A percentile compares a stretch with the other conserved stretches of the same genome.
Evolutionary conservation across 2,888 invertebrate genomes (phyloP).

Genomic region (Lasioglossum marginatum): DNA sequence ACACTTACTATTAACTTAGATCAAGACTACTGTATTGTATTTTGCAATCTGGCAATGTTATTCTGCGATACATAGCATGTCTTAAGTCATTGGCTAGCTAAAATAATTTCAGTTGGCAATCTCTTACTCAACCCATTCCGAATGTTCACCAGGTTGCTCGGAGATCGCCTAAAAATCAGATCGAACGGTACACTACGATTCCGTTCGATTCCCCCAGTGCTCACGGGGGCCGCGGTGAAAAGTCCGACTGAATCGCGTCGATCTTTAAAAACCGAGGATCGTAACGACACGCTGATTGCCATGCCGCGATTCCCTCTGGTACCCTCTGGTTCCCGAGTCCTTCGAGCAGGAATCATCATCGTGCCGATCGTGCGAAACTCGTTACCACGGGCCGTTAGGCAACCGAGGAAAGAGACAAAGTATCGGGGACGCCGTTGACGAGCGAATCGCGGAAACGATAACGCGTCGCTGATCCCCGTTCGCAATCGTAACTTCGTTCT

Average conservation of each 20-base stretch:
- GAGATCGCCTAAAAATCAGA: constrained; percentile 43
- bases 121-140: neutral
- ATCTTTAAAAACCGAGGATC: constrained; percentile 34
- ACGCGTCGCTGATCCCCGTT: neutral
- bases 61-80: too few relatives aligned
- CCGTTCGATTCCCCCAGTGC: constrained; percentile 25
- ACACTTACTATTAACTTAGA: too few relatives aligned
- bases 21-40: neutral
- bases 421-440: constrained; percentile 41
- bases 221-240: constrained; percentile 26
- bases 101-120: neutral
- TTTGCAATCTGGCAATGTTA: neutral
- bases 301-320: constrained; percentile 36
- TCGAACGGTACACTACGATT: constrained; percentile 54
- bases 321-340: constrained; percentile 25
- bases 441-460: constrained; percentile 42
- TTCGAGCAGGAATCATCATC: constrained; percentile 47
- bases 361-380: constrained; percentile 56
- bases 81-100: neutral
- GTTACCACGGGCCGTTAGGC: constrained; percentile 54
- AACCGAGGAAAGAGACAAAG: constrained; percentile 38
- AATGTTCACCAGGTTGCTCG: constrained; percentile 9
- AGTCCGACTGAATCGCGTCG: constrained; percentile 14
- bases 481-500: neutral
- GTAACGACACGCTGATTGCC: constrained; percentile 45